Evolutionary conservation across 2,113 vertebrate species (phyloP).

Genomic region (Glareola pratincola): DNA sequence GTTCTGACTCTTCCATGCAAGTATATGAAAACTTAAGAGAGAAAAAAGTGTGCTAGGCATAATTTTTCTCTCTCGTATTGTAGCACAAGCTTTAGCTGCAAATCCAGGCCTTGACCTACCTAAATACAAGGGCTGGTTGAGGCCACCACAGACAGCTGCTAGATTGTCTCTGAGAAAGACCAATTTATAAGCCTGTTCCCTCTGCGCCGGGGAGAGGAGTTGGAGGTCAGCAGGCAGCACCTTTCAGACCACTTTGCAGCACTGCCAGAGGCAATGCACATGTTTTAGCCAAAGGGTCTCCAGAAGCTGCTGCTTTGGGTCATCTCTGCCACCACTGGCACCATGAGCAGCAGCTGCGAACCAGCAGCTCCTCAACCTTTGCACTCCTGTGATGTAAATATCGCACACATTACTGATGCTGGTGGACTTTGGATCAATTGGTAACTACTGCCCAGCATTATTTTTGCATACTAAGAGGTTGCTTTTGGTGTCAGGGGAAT

Average conservation of each 20-base stretch:
- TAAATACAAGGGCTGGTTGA: not conserved
- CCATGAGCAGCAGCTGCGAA: not conserved
- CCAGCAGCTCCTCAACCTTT: not conserved
- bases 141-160: not conserved
- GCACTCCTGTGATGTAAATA: not conserved
- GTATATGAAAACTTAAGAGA: not conserved
- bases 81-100: not conserved
- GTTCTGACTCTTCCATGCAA: not conserved
- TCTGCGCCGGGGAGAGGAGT: not conserved
- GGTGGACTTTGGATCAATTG: not conserved
- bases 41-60: too few relatives aligned
- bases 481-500: not conserved
- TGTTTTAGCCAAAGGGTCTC: not conserved
- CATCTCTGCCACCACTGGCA: not conserved
- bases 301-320: not conserved
- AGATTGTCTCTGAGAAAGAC: not conserved
- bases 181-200: not conserved
- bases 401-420: not conserved
- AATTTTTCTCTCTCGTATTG: fast-evolving
- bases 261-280: not conserved
- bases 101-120: not conserved
- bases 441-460: not conserved
- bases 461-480: not conserved
- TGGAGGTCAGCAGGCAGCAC: not conserved
- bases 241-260: not conserved